Conservation (phyloP, 1,140 invertebrate genomes). For the Patella vulgata region DNA sequence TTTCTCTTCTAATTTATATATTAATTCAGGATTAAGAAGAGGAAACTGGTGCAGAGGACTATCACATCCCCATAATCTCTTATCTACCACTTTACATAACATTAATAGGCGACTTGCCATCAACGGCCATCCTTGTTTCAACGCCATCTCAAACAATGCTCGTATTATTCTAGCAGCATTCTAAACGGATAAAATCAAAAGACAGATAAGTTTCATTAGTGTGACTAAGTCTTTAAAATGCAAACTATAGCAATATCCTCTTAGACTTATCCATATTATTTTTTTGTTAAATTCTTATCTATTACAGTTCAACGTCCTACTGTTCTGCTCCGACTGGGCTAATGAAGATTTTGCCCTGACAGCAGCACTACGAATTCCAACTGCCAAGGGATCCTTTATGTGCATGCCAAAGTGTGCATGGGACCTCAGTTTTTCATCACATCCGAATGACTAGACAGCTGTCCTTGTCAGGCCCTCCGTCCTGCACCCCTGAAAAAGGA, state of each 20-base stretch:
- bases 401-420: no score
- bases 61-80: constrained; percentile 84
- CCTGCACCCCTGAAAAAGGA: no score
- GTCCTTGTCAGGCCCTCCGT: no score
- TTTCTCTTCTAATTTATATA: constrained; percentile 83
- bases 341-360: no score
- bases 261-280: no score
- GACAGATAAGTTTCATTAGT: background rate
- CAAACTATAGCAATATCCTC: background rate
- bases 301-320: no score
- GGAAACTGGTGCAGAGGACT: constrained; percentile 88
- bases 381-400: no score
- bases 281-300: no score
- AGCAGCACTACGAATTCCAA: no score
- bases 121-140: constrained; percentile 88
- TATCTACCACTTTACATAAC: constrained; percentile 86
- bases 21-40: constrained; percentile 79
- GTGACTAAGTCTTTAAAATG: constrained; percentile 3
- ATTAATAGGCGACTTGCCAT: constrained; percentile 82
- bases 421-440: no score
- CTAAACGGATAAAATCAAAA: constrained; percentile 71
- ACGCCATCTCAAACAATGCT: constrained; percentile 93
- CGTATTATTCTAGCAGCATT: constrained; percentile 90
- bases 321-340: no score
- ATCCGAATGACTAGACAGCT: no score